These are phyloP conservation scores for Globodera rostochiensis DNA, from an alignment of 1,140 invertebrate genomes.

Conservation along the genomic window DNA sequence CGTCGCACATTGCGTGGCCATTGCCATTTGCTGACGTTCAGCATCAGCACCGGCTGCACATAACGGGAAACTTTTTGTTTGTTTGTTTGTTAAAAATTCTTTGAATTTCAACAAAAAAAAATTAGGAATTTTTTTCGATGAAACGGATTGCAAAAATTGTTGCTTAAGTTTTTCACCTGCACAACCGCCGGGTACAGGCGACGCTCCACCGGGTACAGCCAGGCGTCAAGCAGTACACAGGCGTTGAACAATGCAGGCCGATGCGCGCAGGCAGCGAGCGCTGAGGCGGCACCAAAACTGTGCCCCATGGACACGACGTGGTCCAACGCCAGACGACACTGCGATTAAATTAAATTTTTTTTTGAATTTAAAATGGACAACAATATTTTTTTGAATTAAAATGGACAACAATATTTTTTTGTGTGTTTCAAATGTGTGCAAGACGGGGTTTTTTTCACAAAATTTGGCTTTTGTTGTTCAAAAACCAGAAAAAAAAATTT, in stretches of 20 bases:
- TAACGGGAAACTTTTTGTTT: background rate
- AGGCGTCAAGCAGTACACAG: slow-evolving; percentile 73
- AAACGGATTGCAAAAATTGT: too few relatives aligned
- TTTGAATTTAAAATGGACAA: too few relatives aligned
- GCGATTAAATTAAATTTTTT: slow-evolving; percentile 46
- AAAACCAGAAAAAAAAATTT: too few relatives aligned
- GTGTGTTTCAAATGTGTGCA: background rate
- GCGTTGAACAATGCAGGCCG: slow-evolving; percentile 64
- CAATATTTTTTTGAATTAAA: too few relatives aligned
- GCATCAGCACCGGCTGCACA: slow-evolving; percentile 71
- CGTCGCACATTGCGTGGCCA: slow-evolving; percentile 71
- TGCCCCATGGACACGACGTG: slow-evolving; percentile 72
- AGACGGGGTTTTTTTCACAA: too few relatives aligned
- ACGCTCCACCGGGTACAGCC: slow-evolving; percentile 74
- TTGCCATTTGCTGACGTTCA: slow-evolving; percentile 75
- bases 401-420: background rate
- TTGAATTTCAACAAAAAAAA: too few relatives aligned
- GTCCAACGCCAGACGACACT: slow-evolving; percentile 71
- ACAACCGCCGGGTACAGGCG: slow-evolving; percentile 40
- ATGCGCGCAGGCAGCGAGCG: slow-evolving; percentile 69
- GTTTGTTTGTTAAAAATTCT: too few relatives aligned
- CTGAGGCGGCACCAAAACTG: slow-evolving; percentile 75
- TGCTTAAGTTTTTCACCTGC: background rate
- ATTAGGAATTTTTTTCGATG: too few relatives aligned
- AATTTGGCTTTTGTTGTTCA: too few relatives aligned